A percentile compares a stretch with the other conserved stretches of the same genome.
phyloP scores from a whole-genome alignment of 2,888 invertebrate species.

The Enchytraeus crypticus region DNA sequence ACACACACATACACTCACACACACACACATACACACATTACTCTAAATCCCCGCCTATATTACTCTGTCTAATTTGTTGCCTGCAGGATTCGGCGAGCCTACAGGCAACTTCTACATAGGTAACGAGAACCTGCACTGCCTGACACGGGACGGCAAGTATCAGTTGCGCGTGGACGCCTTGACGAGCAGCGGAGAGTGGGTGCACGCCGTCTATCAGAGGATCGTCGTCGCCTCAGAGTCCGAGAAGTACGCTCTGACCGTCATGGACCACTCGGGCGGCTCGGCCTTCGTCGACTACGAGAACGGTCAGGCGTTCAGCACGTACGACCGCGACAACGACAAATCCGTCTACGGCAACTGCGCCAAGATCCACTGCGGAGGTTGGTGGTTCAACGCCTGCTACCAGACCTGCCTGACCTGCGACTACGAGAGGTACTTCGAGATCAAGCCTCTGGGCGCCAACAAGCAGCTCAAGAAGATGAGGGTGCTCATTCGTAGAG shows the following conservation, averaged over 20 bases:
- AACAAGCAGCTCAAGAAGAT: constrained; percentile 8
- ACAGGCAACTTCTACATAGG: constrained; percentile 11
- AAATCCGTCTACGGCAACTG: constrained; percentile 15
- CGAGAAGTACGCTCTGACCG: constrained; percentile 3
- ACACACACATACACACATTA: too few relatives aligned
- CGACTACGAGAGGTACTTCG: constrained; percentile 11
- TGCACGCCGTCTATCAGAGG: not conserved
- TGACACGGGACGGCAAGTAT: constrained; percentile 13
- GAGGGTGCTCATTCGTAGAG: constrained; percentile 1
- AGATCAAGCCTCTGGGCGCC: constrained; percentile 2
- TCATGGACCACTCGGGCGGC: not conserved
- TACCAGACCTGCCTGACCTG: constrained; percentile 6
- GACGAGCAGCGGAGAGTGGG: constrained; percentile 4
- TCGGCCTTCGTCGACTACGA: not conserved
- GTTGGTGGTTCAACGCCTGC: constrained; percentile 15
- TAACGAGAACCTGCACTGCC: constrained; percentile 3
- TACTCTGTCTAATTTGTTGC: too few relatives aligned
- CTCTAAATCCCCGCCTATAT: too few relatives aligned
- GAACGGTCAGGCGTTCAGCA: constrained; percentile 9
- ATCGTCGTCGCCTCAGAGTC: constrained; percentile 1
- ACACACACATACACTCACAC: too few relatives aligned
- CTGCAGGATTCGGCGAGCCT: constrained; percentile 5
- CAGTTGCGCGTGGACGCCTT: not conserved
- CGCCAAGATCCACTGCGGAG: constrained; percentile 10
- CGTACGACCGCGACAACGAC: constrained; percentile 13